Percentiles rank a stretch among this genome's conserved stretches.
Evolutionary conservation across 2,797 vertebrate genomes (phyloP).

Genomic region (Staurois parvus): DNA sequence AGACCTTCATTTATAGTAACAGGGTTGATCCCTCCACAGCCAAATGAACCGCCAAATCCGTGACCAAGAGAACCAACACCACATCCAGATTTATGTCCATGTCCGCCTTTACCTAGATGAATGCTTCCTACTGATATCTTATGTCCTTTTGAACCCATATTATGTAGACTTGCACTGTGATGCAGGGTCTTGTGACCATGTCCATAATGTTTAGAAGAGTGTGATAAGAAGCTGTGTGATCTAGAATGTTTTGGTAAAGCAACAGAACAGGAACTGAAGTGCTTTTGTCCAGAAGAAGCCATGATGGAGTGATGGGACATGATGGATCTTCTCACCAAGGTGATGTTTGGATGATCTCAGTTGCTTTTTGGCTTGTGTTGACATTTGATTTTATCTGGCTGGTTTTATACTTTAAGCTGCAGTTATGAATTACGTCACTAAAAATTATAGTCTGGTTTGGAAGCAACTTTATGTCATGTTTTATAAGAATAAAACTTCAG

Average conservation of each 20-base stretch:
- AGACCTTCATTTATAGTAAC: slow-evolving; percentile 28
- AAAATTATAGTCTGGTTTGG: too few relatives aligned
- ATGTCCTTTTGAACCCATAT: slow-evolving; percentile 33
- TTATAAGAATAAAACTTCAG: too few relatives aligned
- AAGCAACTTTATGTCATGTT: too few relatives aligned
- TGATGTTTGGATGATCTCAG: too few relatives aligned
- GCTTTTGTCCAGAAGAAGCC: slow-evolving; percentile 31
- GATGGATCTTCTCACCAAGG: slow-evolving; percentile 18
- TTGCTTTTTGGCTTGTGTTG: too few relatives aligned
- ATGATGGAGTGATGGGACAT: slow-evolving; percentile 49
- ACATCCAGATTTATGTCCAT: slow-evolving; percentile 40
- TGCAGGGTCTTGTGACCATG: slow-evolving; percentile 37
- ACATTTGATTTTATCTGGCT: too few relatives aligned
- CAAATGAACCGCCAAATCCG: slow-evolving; percentile 38
- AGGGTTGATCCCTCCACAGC: slow-evolving; percentile 1
- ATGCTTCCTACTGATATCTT: slow-evolving; percentile 32
- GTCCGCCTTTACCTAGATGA: slow-evolving; percentile 35
- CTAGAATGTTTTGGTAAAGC: slow-evolving; percentile 41
- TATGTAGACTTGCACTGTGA: slow-evolving; percentile 35
- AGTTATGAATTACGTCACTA: too few relatives aligned
- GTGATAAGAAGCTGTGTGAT: slow-evolving; percentile 33
- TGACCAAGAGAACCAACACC: slow-evolving; percentile 15
- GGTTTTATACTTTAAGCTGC: too few relatives aligned
- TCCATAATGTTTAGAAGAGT: slow-evolving; percentile 20
- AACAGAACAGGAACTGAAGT: slow-evolving; percentile 50